Percentiles rank a stretch among this genome's conserved stretches.
Evolutionary conservation across 1,140 invertebrate species (phyloP).

Genomic region (Trichonephila inaurata): DNA sequence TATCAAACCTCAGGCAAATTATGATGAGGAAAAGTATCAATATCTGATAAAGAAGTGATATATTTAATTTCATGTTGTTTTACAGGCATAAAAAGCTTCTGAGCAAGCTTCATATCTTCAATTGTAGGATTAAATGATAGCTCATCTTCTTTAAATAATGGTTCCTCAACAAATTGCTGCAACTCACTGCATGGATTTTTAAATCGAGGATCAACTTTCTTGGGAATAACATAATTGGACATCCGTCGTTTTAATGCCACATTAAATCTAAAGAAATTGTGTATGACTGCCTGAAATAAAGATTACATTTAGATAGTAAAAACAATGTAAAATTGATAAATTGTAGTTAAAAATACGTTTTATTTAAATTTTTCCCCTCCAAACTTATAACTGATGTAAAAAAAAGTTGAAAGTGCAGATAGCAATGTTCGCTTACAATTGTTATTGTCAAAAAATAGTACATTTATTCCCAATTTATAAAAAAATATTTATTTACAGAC

Average conservation of each 20-base stretch:
- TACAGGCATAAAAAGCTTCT: slow-evolving; percentile 76
- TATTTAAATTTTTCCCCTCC: too few species aligned
- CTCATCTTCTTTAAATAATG: slow-evolving; percentile 77
- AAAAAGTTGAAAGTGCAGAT: too few species aligned
- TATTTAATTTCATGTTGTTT: slow-evolving; percentile 71
- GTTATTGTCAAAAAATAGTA: too few species aligned
- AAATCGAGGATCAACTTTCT: slow-evolving; percentile 68
- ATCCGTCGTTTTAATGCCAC: not conserved
- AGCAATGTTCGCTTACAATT: too few species aligned
- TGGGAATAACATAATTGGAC: slow-evolving; percentile 38
- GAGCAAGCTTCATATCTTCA: slow-evolving; percentile 74
- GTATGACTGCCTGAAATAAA: not conserved
- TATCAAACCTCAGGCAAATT: slow-evolving; percentile 77
- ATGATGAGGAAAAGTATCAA: slow-evolving; percentile 67
- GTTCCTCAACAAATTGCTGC: slow-evolving; percentile 72
- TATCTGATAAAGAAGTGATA: slow-evolving; percentile 59
- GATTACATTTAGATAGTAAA: not conserved
- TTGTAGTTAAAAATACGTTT: too few species aligned
- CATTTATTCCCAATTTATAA: too few species aligned
- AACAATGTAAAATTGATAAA: not conserved
- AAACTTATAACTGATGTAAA: too few species aligned
- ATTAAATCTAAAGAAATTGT: not conserved
- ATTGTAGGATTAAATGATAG: slow-evolving; percentile 73
- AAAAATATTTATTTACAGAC: too few species aligned
- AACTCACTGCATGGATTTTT: slow-evolving; percentile 73